phyloP scores from a whole-genome alignment of 1,140 invertebrate genomes.

The Drosophila biarmipes region DNA sequence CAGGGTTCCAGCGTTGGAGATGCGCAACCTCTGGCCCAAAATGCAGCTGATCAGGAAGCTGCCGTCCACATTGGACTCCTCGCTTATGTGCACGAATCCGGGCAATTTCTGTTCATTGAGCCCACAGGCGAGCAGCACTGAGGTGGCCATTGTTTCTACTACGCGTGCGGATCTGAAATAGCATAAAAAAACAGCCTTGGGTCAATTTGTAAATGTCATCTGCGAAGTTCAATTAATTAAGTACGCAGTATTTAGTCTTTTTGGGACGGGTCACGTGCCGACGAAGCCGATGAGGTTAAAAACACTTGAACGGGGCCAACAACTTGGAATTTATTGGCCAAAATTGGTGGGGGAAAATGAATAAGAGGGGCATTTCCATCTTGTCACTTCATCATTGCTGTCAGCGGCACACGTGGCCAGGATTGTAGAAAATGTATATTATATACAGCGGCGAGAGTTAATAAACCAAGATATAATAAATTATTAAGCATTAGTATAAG shows the following conservation, averaged over 20 bases:
- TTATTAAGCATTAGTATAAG: slow-evolving; percentile 29
- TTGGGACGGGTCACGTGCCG: slow-evolving; percentile 59
- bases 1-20: slow-evolving; percentile 86
- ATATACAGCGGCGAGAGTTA: slow-evolving; percentile 3
- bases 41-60: slow-evolving; percentile 89
- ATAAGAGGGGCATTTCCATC: slow-evolving; percentile 52
- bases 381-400: slow-evolving; percentile 74
- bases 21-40: slow-evolving; percentile 86
- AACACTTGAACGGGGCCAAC: slow-evolving; percentile 45
- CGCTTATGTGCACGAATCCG: slow-evolving; percentile 88
- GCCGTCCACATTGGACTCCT: slow-evolving; percentile 88
- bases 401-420: slow-evolving; percentile 65
- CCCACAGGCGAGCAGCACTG: slow-evolving; percentile 86
- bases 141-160: slow-evolving; percentile 85
- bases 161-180: slow-evolving; percentile 37
- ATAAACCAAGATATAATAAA: slow-evolving; percentile 44
- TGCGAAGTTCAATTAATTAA: slow-evolving; percentile 71
- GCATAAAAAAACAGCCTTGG: slow-evolving; percentile 21
- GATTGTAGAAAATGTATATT: slow-evolving; percentile 36
- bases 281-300: slow-evolving; percentile 47
- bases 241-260: slow-evolving; percentile 26
- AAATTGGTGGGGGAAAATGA: slow-evolving; percentile 8
- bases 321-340: slow-evolving; percentile 61
- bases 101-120: slow-evolving; percentile 86
- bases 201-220: slow-evolving; percentile 74